phyloP scores from a whole-genome alignment of 2,888 invertebrate genomes.

The Ectemnius cavifrons region DNA sequence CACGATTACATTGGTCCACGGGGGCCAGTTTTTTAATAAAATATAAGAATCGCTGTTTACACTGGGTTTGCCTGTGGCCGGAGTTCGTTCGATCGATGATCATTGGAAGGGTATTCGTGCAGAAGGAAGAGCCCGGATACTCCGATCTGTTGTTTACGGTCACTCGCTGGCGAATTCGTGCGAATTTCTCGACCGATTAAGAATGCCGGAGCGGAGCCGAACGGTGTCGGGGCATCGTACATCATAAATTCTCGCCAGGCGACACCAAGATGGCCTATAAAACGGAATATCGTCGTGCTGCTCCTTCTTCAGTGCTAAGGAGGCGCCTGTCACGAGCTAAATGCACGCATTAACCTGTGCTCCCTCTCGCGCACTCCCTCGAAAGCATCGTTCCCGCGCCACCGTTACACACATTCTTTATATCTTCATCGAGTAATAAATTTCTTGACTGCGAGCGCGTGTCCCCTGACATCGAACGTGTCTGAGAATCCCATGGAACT shows the following conservation, averaged over 20 bases:
- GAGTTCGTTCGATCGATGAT: neutral
- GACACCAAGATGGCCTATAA: conserved; percentile 40
- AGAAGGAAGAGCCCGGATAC: conserved; percentile 10
- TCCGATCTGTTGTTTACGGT: conserved; percentile 21
- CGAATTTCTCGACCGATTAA: conserved; percentile 18
- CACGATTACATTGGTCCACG: neutral
- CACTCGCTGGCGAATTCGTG: conserved; percentile 11
- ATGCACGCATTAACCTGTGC: conserved; percentile 23
- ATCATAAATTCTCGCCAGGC: conserved; percentile 41
- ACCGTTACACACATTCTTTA: conserved; percentile 51
- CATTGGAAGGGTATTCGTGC: neutral
- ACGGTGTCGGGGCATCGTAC: conserved; percentile 32
- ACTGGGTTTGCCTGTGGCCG: neutral
- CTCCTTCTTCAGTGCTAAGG: conserved; percentile 24
- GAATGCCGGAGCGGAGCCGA: conserved; percentile 3
- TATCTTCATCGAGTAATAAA: conserved; percentile 48
- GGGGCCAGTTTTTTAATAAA: neutral
- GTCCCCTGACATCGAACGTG: conserved; percentile 16
- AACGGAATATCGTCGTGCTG: conserved; percentile 27
- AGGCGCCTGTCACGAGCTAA: conserved; percentile 13
- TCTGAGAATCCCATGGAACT: neutral
- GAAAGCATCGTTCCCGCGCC: conserved; percentile 12
- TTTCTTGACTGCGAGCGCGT: conserved; percentile 8
- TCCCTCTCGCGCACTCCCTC: conserved; percentile 7
- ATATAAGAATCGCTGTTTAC: neutral